Conservation (phyloP, 2,797 vertebrate genomes). For the Spinibarbus caldwelli region DNA sequence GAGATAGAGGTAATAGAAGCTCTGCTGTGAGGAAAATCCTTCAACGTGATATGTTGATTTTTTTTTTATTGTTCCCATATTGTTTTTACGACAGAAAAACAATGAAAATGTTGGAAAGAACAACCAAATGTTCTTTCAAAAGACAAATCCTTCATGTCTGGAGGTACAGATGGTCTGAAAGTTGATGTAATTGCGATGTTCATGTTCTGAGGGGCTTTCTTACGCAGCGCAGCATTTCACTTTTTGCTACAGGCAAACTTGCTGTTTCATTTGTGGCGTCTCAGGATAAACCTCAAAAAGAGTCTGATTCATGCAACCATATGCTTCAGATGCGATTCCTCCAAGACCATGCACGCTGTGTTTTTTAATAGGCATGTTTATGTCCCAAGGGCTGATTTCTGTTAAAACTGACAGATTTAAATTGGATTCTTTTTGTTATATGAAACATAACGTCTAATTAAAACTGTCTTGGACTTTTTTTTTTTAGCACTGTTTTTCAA, state of each 20-base stretch:
- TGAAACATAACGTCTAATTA: background rate
- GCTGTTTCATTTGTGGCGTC: background rate
- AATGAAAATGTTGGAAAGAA: conserved; percentile 11
- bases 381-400: conserved; percentile 2
- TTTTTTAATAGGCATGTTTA: conserved; percentile 3
- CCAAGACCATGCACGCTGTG: background rate
- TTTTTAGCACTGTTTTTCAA: too few species aligned
- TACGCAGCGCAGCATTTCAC: background rate
- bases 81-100: conserved; percentile 8
- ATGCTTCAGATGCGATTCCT: conserved; percentile 18
- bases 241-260: conserved; percentile 32
- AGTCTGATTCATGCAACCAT: conserved; percentile 16
- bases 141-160: conserved; percentile 16
- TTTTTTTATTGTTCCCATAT: conserved; percentile 22
- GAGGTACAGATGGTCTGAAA: conserved; percentile 25
- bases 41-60: conserved; percentile 10
- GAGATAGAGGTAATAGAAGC: conserved; percentile 7
- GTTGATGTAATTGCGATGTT: conserved; percentile 1
- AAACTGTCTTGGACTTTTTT: background rate
- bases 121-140: conserved; percentile 7
- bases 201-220: background rate
- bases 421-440: conserved; percentile 6
- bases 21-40: background rate
- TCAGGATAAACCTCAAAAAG: conserved; percentile 24
- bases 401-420: background rate